Evolutionary conservation across 1,140 invertebrate species (phyloP).

Genomic region (Drosophila chauvacae): DNA sequence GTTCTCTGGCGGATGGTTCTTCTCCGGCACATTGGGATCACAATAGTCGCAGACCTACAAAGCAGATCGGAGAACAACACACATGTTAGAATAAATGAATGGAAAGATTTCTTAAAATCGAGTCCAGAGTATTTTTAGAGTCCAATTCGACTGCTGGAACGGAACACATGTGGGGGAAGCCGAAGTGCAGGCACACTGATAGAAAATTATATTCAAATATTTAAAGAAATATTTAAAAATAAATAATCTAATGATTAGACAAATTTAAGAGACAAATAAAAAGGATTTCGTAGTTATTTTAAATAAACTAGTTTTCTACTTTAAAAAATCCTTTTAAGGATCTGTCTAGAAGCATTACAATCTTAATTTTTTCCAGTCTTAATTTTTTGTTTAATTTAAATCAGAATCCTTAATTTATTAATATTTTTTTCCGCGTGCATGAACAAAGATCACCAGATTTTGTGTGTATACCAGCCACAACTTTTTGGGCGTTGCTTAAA

Average conservation of each 20-base stretch:
- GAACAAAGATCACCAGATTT: slow-evolving; percentile 36
- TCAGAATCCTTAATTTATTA: background rate
- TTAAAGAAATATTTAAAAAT: background rate
- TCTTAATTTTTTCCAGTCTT: no score
- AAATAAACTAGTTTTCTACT: no score
- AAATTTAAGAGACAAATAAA: background rate
- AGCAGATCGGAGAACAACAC: slow-evolving; percentile 14
- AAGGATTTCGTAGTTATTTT: background rate
- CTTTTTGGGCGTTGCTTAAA: slow-evolving; percentile 46
- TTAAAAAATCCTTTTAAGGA: background rate
- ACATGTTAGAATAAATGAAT: slow-evolving; percentile 34
- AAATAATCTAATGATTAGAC: no score
- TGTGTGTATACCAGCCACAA: slow-evolving; percentile 57
- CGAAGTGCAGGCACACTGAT: slow-evolving; percentile 32
- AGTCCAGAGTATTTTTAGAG: slow-evolving; percentile 66
- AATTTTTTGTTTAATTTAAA: background rate
- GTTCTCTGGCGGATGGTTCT: slow-evolving; percentile 94
- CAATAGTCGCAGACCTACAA: slow-evolving; percentile 96
- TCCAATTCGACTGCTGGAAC: slow-evolving; percentile 45
- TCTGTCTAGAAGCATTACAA: no score
- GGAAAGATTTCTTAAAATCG: slow-evolving; percentile 9
- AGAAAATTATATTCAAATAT: slow-evolving; percentile 2
- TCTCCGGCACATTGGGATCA: slow-evolving; percentile 89
- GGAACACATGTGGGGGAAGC: slow-evolving; percentile 55
- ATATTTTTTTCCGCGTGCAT: slow-evolving; percentile 2